Evolutionary conservation across 1,140 invertebrate genomes (phyloP).

Genomic region (Apis florea): DNA sequence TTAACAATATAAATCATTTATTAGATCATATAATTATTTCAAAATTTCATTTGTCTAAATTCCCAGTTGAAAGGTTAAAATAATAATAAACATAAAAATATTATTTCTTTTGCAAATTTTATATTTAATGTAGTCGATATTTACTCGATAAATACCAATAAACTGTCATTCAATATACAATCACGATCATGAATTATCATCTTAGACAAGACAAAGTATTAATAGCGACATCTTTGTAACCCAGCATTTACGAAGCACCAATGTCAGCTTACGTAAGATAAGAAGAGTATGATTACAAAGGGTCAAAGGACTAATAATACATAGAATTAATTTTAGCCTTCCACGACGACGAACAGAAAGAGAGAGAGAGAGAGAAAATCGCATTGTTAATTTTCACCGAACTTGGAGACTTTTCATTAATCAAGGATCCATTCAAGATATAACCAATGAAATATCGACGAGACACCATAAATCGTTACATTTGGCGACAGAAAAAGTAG

Average conservation of each 20-base stretch:
- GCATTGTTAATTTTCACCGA: constrained; percentile 20
- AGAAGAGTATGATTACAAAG: constrained; percentile 1
- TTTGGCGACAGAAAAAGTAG: not conserved
- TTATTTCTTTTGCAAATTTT: too few species aligned
- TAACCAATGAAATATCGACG: constrained; percentile 26
- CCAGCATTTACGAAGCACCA: not conserved
- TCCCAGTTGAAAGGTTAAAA: not conserved
- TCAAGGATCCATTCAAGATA: constrained; percentile 25
- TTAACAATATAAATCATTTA: not conserved
- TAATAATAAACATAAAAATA: not conserved
- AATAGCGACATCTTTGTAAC: not conserved
- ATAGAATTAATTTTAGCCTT: constrained; percentile 25
- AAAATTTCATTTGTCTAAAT: not conserved
- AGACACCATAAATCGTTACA: not conserved
- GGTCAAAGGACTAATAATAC: constrained; percentile 37
- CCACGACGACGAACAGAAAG: not conserved
- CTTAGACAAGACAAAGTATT: not conserved
- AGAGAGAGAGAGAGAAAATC: not conserved
- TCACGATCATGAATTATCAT: not conserved
- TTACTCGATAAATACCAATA: not conserved
- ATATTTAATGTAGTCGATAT: not conserved
- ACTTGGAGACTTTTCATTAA: constrained; percentile 18
- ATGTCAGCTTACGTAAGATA: constrained; percentile 24
- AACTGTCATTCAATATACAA: not conserved
- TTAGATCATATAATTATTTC: too few species aligned